These are phyloP conservation scores for Sphecodes monilicornis DNA, from an alignment of 2,888 invertebrate species.

Conservation along the genomic window DNA sequence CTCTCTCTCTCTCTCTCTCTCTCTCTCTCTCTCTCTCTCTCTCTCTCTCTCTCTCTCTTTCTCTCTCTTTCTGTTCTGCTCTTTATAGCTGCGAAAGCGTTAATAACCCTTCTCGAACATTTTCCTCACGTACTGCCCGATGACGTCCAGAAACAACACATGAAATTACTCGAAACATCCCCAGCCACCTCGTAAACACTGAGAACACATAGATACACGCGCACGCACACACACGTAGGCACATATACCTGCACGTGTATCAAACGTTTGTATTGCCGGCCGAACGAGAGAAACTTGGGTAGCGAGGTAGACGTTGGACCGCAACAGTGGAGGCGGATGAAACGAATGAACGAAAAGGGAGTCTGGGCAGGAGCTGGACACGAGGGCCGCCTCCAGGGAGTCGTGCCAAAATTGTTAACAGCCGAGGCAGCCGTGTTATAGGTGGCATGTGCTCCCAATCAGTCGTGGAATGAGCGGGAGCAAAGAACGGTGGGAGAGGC, in stretches of 20 bases:
- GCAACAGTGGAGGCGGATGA: constrained; percentile 62
- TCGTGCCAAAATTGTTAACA: constrained; percentile 75
- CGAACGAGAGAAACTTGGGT: constrained; percentile 43
- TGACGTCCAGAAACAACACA: constrained; percentile 51
- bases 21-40: not conserved
- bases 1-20: not conserved
- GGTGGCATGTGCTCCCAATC: constrained; percentile 73
- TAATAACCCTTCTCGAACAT: constrained; percentile 47
- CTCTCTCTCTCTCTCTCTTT: not conserved
- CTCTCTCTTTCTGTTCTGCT: not conserved
- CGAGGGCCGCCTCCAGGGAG: constrained; percentile 61
- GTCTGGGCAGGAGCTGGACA: constrained; percentile 28
- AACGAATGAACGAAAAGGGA: constrained; percentile 51
- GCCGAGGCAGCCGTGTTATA: constrained; percentile 68
- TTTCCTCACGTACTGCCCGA: constrained; percentile 52
- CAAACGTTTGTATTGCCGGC: constrained; percentile 45
- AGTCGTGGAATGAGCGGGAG: constrained; percentile 57
- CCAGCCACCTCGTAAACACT: constrained; percentile 54
- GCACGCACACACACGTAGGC: not conserved
- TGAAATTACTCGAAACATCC: constrained; percentile 60
- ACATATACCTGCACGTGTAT: constrained; percentile 34
- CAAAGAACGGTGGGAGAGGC: constrained; percentile 44
- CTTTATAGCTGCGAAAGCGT: constrained; percentile 37
- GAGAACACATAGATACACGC: constrained; percentile 5
- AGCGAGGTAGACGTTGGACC: constrained; percentile 22